Evolutionary conservation across 2,888 invertebrate species (phyloP), one percentile per base, ranked within the genome.

Genomic region (Drosophila testacea): DNA sequence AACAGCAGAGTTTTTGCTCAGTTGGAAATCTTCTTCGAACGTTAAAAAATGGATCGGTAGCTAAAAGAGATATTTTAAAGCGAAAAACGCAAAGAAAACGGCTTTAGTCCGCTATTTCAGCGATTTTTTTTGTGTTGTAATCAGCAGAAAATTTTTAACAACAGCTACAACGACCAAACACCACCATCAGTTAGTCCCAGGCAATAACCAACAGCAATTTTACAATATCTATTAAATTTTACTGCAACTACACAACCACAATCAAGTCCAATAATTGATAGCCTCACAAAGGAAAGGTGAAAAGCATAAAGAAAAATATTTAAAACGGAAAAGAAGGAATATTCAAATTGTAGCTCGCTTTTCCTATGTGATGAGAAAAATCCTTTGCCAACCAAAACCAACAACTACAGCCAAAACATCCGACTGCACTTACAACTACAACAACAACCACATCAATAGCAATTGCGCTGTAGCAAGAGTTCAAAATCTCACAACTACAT

Each of bases 101-200:
- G 92, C 92, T 91, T 92, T 92, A 91, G 92, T 92, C 92, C 93
- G 94, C 93, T 93, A 94, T 93, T 93, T 92, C 93, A 93, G 94
- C 93, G 93, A 92, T 91, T 94, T 94, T 94, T 94, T 92, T 94
- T 94, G 93, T 91, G 90, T 89, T 90, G 88, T 83, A 81, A 81
- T 68, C 83, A 84, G 85, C 85, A 82, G 76, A 76, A 81, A 88
- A 80, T 71, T 83, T 83, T 75, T 79, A 83, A 86, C 80, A 80
- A 71, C 87, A 69, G 81, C 74, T 69, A 84, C 66, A 83, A 84
- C 77, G 78, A 83, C 76, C 83, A 69, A 81, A 69, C 74, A 79
- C 77, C 85, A 78, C 61, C 80, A 78, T 57, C 80, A 84, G 68
- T 72, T 51, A 79, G 75, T 83, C 81, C 79, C 73, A 79, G 63